A percentile compares a stretch with the other conserved stretches of the same genome.
phyloP scores from a whole-genome alignment of 2,113 vertebrate genomes.

The Martes martes region DNA sequence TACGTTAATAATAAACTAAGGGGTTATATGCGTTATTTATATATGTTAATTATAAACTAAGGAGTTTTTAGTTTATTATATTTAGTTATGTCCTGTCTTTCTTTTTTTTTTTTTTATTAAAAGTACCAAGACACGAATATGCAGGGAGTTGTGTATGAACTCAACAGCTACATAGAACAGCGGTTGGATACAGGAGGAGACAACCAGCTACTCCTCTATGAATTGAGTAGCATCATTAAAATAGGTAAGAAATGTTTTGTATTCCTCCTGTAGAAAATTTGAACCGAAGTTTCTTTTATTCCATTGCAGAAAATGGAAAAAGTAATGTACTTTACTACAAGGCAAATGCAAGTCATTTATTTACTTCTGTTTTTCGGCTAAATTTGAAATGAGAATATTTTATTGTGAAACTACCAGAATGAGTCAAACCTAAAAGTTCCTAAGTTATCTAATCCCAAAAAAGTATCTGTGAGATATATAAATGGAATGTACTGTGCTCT shows the following conservation, averaged over 20 bases:
- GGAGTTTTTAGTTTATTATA: not conserved
- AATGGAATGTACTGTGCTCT: not conserved
- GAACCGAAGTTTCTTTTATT: not conserved
- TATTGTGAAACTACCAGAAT: not conserved
- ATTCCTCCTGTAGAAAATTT: not conserved
- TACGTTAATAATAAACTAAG: not conserved
- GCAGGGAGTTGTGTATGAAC: slow-evolving; percentile 97
- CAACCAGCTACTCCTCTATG: slow-evolving; percentile 96
- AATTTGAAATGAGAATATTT: not conserved
- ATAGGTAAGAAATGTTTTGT: slow-evolving; percentile 85
- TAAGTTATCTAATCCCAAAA: not conserved
- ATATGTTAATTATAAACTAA: not conserved
- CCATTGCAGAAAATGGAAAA: not conserved
- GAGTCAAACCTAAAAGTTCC: not conserved
- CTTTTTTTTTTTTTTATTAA: slow-evolving; percentile 77
- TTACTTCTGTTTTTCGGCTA: not conserved
- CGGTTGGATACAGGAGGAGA: slow-evolving; percentile 94
- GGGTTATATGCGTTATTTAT: not conserved
- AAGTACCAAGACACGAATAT: slow-evolving; percentile 98
- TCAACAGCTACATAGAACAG: slow-evolving; percentile 98
- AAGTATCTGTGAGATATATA: not conserved
- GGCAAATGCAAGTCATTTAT: not conserved
- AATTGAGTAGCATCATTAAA: slow-evolving; percentile 96
- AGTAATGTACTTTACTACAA: not conserved
- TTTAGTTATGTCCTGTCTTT: slow-evolving; percentile 26